phyloP scores from a whole-genome alignment of 2,888 invertebrate genomes.

The Leptinotarsa peninsularis region DNA sequence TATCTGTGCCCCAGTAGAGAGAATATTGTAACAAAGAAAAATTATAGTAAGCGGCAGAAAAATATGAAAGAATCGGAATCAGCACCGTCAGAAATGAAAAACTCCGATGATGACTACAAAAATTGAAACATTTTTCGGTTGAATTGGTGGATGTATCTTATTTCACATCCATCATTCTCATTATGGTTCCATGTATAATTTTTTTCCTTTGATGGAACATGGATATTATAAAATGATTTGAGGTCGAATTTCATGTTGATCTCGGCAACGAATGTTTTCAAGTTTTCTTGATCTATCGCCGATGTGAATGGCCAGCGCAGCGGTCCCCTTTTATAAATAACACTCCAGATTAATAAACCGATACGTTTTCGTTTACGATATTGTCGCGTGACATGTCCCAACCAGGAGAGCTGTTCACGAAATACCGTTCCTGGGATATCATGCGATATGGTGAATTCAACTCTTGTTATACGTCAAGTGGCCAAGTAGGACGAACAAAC shows the following conservation, averaged over 20 bases:
- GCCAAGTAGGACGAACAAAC: constrained; percentile 3
- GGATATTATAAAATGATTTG: too few species aligned
- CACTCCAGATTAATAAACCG: constrained; percentile 8
- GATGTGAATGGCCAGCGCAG: not conserved
- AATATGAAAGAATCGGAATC: too few species aligned
- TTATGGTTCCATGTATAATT: too few species aligned
- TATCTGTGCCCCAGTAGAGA: too few species aligned
- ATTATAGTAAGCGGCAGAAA: too few species aligned
- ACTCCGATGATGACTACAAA: too few species aligned
- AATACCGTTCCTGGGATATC: constrained; percentile 2
- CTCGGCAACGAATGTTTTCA: not conserved
- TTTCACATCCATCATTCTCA: too few species aligned
- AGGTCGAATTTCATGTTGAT: not conserved
- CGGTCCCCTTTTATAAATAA: not conserved
- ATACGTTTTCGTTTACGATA: constrained; percentile 14
- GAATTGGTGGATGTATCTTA: too few species aligned
- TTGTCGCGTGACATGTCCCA: constrained; percentile 12
- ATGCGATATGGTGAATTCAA: constrained; percentile 7
- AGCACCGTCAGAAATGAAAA: too few species aligned
- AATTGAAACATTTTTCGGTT: too few species aligned
- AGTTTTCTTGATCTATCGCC: not conserved
- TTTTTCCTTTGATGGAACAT: too few species aligned
- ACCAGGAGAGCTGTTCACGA: constrained; percentile 4
- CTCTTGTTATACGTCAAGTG: constrained; percentile 10
- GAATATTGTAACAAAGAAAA: too few species aligned